Evolutionary conservation across 2,888 invertebrate genomes (phyloP).

Genomic region (Pollenia griseotomentosa): DNA sequence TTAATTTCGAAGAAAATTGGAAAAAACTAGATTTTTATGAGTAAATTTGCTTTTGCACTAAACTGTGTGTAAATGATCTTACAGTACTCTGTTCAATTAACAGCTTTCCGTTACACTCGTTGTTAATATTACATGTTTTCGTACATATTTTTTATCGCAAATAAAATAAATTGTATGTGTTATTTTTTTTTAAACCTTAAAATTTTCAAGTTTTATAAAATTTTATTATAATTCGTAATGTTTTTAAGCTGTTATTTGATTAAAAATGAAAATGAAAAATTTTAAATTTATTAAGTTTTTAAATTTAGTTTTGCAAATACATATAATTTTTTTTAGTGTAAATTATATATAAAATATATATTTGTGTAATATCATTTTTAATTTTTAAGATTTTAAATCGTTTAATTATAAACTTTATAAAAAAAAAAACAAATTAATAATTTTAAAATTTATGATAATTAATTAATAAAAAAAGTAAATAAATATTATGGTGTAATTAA

Average conservation of each 20-base stretch:
- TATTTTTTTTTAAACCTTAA: constrained; percentile 47
- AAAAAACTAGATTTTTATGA: too few species aligned
- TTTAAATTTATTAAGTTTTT: constrained; percentile 63
- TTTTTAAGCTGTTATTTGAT: constrained; percentile 48
- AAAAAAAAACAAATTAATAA: constrained; percentile 46
- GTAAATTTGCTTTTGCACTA: too few species aligned
- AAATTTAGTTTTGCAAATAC: constrained; percentile 40
- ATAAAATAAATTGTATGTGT: too few species aligned
- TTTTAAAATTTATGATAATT: constrained; percentile 48
- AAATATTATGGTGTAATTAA: constrained; percentile 66
- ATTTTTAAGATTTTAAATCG: constrained; percentile 74
- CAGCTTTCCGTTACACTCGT: too few species aligned
- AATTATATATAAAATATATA: constrained; percentile 69
- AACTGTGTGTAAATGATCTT: too few species aligned
- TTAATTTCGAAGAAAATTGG: too few species aligned
- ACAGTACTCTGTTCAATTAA: too few species aligned
- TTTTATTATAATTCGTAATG: neutral
- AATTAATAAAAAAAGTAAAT: constrained; percentile 35
- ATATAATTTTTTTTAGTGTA: constrained; percentile 68
- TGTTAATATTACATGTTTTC: too few species aligned
- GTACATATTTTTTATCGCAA: constrained; percentile 19
- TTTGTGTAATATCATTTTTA: constrained; percentile 69
- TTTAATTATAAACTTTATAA: constrained; percentile 76
- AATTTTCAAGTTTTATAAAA: constrained; percentile 57
- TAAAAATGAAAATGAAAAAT: constrained; percentile 11